Conservation (phyloP, 2,888 invertebrate genomes). For the Amorpha juglandis region DNA sequence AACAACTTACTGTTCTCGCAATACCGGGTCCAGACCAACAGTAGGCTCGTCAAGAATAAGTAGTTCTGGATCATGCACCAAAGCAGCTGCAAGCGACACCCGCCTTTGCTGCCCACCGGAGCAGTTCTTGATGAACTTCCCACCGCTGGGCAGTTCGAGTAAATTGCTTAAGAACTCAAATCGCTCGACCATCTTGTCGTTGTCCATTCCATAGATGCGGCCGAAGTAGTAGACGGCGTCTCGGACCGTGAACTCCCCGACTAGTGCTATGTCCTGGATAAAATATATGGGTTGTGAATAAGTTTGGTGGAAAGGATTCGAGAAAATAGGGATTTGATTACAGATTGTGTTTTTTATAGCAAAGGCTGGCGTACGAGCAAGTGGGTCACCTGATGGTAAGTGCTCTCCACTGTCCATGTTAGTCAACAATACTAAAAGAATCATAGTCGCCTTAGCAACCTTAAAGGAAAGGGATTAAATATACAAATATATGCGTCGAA, state of each 20-base stretch:
- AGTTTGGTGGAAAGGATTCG: neutral
- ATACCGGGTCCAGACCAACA: conserved; percentile 95
- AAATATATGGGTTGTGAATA: neutral
- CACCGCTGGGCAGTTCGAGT: conserved; percentile 90
- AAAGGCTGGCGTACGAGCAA: too few species aligned
- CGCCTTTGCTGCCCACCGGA: conserved; percentile 96
- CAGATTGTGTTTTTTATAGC: too few species aligned
- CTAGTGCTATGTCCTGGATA: conserved; percentile 89
- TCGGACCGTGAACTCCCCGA: conserved; percentile 91
- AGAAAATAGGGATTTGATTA: too few species aligned
- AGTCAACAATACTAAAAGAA: too few species aligned
- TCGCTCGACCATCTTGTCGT: conserved; percentile 85
- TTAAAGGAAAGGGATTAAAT: too few species aligned
- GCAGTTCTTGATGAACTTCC: conserved; percentile 86
- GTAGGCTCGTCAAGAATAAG: conserved; percentile 97
- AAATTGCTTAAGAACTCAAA: conserved; percentile 88
- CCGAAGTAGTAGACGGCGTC: conserved; percentile 95
- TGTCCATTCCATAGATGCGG: conserved; percentile 90
- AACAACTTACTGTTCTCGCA: conserved; percentile 88
- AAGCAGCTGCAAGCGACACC: conserved; percentile 94
- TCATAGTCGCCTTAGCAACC: too few species aligned
- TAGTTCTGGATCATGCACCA: conserved; percentile 94
- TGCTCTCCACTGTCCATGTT: too few species aligned
- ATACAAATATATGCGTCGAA: too few species aligned
- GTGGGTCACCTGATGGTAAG: too few species aligned